These are phyloP conservation scores for Rhinichthys osculus DNA, from an alignment of 2,797 vertebrate species.

Conservation along the genomic window DNA sequence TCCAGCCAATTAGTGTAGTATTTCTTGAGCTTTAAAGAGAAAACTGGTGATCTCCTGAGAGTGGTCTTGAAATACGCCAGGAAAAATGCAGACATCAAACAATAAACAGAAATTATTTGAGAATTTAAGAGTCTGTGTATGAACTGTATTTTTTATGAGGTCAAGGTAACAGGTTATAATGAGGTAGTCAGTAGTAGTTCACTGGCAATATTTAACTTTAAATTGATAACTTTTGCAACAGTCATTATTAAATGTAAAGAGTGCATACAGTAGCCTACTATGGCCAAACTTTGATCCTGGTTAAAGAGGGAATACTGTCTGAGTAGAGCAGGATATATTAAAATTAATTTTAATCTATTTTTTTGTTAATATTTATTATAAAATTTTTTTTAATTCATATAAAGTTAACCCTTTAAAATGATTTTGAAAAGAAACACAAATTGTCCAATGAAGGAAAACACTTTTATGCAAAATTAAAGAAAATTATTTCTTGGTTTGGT, in stretches of 20 bases:
- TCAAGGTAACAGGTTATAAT: conserved; percentile 68
- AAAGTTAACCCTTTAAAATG: not conserved
- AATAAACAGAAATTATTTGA: conserved; percentile 76
- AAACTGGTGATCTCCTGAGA: conserved; percentile 75
- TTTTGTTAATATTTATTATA: not conserved
- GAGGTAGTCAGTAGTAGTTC: conserved; percentile 6
- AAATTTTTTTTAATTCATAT: not conserved
- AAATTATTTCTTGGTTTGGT: not conserved
- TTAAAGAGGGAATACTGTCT: not conserved
- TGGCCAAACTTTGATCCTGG: not conserved
- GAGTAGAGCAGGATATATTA: not conserved
- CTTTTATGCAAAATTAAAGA: not conserved
- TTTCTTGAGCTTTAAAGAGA: conserved; percentile 78
- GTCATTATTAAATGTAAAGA: not conserved
- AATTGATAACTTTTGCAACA: not conserved
- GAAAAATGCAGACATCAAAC: conserved; percentile 73
- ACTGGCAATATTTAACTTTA: conserved; percentile 5
- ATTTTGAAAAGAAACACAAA: not conserved
- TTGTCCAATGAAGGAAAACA: not conserved
- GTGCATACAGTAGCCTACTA: not conserved
- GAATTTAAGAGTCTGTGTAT: conserved; percentile 72
- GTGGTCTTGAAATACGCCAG: conserved; percentile 79
- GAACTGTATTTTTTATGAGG: conserved; percentile 74
- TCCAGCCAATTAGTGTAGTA: conserved; percentile 78
- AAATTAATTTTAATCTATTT: not conserved